A percentile compares a stretch with the other conserved stretches of the same genome.
Conservation (phyloP, 2,888 invertebrate species). For the Lithophane semibrunnea region DNA sequence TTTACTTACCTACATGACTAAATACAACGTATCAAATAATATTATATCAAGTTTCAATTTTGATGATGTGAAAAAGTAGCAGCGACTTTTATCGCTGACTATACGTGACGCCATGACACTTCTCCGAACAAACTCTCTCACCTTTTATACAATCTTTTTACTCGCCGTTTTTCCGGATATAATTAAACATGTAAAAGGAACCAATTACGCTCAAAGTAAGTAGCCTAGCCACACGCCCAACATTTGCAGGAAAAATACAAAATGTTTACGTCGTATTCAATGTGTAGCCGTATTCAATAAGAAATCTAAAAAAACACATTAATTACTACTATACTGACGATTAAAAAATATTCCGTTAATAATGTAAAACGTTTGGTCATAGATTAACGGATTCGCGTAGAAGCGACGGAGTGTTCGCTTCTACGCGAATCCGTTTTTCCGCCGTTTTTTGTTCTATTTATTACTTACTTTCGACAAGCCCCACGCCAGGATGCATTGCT, state of each 20-base stretch:
- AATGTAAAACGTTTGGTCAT: background rate
- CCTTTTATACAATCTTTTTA: too few relatives aligned
- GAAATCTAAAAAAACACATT: conserved; percentile 30
- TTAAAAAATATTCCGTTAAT: conserved; percentile 28
- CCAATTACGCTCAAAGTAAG: conserved; percentile 12
- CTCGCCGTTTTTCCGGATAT: background rate
- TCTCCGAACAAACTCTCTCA: background rate
- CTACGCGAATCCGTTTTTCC: too few relatives aligned
- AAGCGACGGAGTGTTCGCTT: too few relatives aligned
- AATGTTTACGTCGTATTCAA: conserved; percentile 5
- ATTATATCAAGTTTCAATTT: background rate
- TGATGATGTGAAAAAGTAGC: background rate
- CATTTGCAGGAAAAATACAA: conserved; percentile 21
- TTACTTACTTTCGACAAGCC: too few relatives aligned
- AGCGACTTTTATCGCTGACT: background rate
- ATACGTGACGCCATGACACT: background rate
- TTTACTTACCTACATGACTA: too few relatives aligned
- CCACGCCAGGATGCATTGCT: too few relatives aligned
- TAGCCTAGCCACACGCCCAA: background rate
- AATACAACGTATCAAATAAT: background rate
- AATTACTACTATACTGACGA: conserved; percentile 30
- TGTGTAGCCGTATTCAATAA: conserved; percentile 18
- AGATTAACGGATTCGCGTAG: conserved; percentile 4
- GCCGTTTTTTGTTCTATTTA: too few relatives aligned
- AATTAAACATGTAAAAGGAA: conserved; percentile 7